Conservation (phyloP, 2,113 vertebrate genomes). For the Chascanopsetta lugubris region DNA sequence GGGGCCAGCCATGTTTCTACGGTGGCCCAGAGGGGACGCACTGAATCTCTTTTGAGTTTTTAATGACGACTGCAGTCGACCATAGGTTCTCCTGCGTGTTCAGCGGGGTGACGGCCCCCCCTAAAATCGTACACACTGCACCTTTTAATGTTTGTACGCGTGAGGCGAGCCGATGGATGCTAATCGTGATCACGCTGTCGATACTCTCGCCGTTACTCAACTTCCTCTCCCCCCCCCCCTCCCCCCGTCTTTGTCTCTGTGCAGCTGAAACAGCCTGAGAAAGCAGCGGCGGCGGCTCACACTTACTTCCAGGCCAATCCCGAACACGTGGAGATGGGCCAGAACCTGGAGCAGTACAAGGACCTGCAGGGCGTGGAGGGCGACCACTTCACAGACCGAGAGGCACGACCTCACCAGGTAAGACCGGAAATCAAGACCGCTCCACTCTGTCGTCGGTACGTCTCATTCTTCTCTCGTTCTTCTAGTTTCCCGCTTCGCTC, state of each 20-base stretch:
- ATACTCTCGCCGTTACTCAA: no score
- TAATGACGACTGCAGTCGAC: no score
- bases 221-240: background rate
- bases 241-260: conserved; percentile 3
- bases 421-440: conserved; percentile 14
- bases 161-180: no score
- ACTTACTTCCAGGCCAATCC: conserved; percentile 98
- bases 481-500: background rate
- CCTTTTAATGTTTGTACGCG: no score
- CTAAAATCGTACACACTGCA: no score
- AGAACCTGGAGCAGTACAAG: conserved; percentile 90
- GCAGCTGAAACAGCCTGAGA: conserved; percentile 88
- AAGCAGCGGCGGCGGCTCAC: conserved; percentile 92
- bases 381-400: conserved; percentile 83
- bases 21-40: no score
- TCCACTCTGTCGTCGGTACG: background rate
- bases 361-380: conserved; percentile 74
- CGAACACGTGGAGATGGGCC: conserved; percentile 93
- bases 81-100: no score
- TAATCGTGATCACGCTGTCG: no score
- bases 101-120: no score
- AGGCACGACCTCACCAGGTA: conserved; percentile 90
- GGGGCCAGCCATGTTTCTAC: no score
- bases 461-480: background rate
- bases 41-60: no score